Conservation (phyloP, 2,888 invertebrate genomes). For the Pseudococcus jackbeardsleyi region DNA sequence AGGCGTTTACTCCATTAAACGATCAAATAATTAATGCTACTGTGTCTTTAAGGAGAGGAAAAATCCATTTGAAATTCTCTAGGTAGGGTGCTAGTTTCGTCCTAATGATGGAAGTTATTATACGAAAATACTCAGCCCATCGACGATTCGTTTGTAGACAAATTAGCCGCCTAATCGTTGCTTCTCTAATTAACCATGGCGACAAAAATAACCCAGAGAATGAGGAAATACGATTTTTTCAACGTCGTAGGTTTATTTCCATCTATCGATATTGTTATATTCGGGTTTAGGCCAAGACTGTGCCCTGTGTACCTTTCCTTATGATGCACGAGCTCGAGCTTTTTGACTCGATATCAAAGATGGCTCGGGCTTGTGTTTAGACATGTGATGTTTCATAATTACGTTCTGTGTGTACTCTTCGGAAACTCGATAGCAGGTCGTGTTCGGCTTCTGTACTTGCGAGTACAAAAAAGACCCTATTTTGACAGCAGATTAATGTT, state of each 20-base stretch:
- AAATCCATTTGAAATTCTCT: neutral
- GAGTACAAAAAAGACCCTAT: conserved; percentile 23
- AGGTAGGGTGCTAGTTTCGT: neutral
- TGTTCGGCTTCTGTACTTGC: conserved; percentile 31
- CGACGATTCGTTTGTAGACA: neutral
- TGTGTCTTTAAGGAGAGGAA: neutral
- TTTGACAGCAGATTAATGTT: conserved; percentile 41
- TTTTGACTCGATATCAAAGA: conserved; percentile 5
- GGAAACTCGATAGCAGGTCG: conserved; percentile 44
- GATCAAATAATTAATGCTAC: conserved; percentile 38
- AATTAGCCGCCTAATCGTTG: neutral
- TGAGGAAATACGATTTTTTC: neutral
- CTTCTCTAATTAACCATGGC: neutral
- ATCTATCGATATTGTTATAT: neutral
- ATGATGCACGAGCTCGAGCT: neutral
- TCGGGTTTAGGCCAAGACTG: neutral
- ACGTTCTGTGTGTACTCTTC: conserved; percentile 23
- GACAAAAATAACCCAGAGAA: neutral
- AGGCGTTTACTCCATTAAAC: neutral
- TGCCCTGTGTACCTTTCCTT: neutral
- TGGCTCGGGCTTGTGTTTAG: conserved; percentile 29
- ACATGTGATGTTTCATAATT: conserved; percentile 41
- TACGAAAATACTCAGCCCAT: neutral
- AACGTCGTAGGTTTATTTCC: neutral
- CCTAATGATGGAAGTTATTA: neutral